Evolutionary conservation across 1,140 invertebrate species (phyloP), one percentile per base, ranked within the genome.

Genomic region (Brachionus sp.): DNA sequence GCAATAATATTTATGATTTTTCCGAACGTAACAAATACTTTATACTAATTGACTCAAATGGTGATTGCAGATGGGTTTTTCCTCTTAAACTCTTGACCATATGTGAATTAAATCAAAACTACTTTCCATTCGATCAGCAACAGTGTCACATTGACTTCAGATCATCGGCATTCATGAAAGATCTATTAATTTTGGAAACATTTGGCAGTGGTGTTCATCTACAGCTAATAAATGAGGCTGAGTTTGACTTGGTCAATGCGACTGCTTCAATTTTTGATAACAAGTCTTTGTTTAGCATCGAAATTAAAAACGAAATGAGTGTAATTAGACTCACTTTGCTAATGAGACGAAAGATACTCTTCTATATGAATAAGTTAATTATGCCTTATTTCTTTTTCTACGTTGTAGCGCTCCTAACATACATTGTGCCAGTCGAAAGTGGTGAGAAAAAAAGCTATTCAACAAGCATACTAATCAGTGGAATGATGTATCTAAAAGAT

Each of bases 381-480:
- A 23, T 80, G 33, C 77, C 77, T 16, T 80, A 80, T 66, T 80
- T 64, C 19, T 23, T 80, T 42, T 80, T 80, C 25, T 80, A 80
- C 39, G 39, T 80, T 39, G 77, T 80, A 10, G 37, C 57, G 5
- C 10, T 44, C 2, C 19, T 80, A n/a, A 66, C 62, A 16, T 62
- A 62, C 33, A 62, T 80, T 10, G 33, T 80, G 13, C 77, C 77
- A 12, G 46, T 80, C 9, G 77, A 80, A 42, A 80, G 77, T 44
- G 77, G 77, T 3, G 77, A 80, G 23, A 80, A 80, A 64, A 80
- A 80, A 44, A 80, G 77, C 37, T 80, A 80, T 35, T 80, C 62
- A 25, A 80, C 77, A 39, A 80, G 77, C 35, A 66, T 80, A 10
- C 50, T 80, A 9, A 62, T 80, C 9, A 62, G 50, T 16, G 77